phyloP scores from a whole-genome alignment of 2,113 vertebrate species.

The Myrmecobius fasciatus region DNA sequence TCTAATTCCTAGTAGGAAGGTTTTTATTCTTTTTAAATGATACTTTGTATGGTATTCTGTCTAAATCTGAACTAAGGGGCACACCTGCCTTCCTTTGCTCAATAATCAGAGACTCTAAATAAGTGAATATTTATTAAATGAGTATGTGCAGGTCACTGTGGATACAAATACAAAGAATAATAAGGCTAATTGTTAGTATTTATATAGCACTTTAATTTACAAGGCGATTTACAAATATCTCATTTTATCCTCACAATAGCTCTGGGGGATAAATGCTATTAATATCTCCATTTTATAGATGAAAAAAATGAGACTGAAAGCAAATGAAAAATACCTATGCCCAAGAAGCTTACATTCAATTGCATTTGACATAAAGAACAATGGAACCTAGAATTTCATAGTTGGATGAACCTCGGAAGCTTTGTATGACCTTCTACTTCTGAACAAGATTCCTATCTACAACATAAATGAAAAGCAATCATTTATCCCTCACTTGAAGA shows the following conservation, averaged over 20 bases:
- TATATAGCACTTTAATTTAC: neutral
- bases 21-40: constrained; percentile 47
- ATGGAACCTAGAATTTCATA: neutral
- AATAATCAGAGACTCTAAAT: neutral
- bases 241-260: neutral
- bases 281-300: neutral
- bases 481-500: neutral
- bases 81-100: constrained; percentile 12
- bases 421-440: neutral
- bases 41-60: constrained; percentile 13
- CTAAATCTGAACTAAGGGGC: constrained; percentile 2
- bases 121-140: neutral
- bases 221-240: neutral
- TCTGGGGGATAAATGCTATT: neutral
- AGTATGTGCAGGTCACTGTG: neutral
- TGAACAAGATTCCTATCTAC: neutral
- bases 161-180: neutral
- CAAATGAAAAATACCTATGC: neutral
- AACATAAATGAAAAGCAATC: neutral
- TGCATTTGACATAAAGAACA: neutral
- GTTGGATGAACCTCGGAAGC: neutral
- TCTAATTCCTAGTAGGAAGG: constrained; percentile 7
- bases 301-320: neutral
- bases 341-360: neutral
- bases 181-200: neutral